phyloP scores from a whole-genome alignment of 2,113 vertebrate genomes.

The Promerops cafer region DNA sequence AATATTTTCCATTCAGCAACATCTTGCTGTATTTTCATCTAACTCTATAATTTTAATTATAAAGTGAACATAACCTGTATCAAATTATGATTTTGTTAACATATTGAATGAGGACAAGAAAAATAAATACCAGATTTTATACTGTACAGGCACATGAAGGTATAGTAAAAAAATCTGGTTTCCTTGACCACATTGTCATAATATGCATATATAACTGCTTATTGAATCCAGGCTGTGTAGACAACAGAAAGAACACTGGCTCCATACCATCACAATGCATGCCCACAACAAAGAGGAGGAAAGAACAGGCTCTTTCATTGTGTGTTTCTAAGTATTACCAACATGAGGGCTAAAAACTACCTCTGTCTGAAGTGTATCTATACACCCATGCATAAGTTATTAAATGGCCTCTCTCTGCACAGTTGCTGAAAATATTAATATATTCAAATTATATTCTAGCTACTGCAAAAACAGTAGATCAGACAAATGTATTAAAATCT shows the following conservation, averaged over 20 bases:
- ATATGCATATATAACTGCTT: slow-evolving; percentile 88
- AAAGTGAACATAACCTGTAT: slow-evolving; percentile 77
- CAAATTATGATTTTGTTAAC: slow-evolving; percentile 83
- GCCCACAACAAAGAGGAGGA: slow-evolving; percentile 89
- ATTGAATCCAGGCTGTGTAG: slow-evolving; percentile 94
- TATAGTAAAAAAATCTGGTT: slow-evolving; percentile 84
- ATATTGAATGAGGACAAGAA: slow-evolving; percentile 77
- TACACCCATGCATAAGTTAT: slow-evolving; percentile 76
- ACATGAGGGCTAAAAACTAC: slow-evolving; percentile 79
- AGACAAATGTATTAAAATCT: slow-evolving; percentile 71
- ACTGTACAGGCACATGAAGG: slow-evolving; percentile 83
- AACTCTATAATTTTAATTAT: slow-evolving; percentile 73
- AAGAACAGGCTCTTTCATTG: slow-evolving; percentile 85
- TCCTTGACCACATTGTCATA: slow-evolving; percentile 91
- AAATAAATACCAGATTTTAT: slow-evolving; percentile 84
- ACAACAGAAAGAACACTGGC: slow-evolving; percentile 82
- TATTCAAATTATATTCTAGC: slow-evolving; percentile 79
- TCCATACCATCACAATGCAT: slow-evolving; percentile 84
- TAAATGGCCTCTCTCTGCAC: slow-evolving; percentile 69
- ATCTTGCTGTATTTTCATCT: slow-evolving; percentile 64
- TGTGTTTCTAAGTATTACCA: slow-evolving; percentile 78
- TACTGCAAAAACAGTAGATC: slow-evolving; percentile 73
- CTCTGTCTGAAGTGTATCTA: slow-evolving; percentile 77
- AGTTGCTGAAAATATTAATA: slow-evolving; percentile 79
- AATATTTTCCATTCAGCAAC: slow-evolving; percentile 63